Base-by-base conservation (phyloP, 2,113 vertebrate genomes). In the Nibea coibor region DNA sequence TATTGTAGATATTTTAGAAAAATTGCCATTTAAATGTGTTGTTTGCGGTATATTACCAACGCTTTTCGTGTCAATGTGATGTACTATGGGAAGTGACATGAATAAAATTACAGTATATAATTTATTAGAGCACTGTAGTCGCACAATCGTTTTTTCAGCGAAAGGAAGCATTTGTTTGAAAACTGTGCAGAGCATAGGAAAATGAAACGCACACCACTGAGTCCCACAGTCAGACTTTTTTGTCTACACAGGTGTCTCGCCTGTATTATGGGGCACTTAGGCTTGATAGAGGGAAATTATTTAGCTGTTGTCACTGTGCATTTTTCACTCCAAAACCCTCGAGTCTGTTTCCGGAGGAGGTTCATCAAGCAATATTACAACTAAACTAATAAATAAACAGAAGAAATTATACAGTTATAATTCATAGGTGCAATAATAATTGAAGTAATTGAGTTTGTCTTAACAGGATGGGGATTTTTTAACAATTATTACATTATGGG, bases 231-330 rank as follows among this genome's bases (percentile, higher is more conserved):
- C n/a, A 26, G n/a, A 53, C 35, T 72, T 56, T 77, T 66, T 62
- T 48, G 47, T 9, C 48, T 45, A 28, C 57, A 66, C 39, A 76
- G 75, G 63, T 77, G 66, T 71, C 79, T 58, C 22, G 53, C 43
- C 22, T 72, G 71, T 75, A 64, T 70, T 75, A 39, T 78, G 12
- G 78, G 50, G 50, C 80, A 76, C 65, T 81, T 70, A 61, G 50
- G 35, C 56, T 35, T 82, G 22, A 83, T 68, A 48, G 48, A 69
- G 51, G 43, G n/a, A 59, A 54, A 76, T 80, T 10, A 78, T 78
- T 68, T 56, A 72, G 50, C 56, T 57, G 35, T 26, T 78, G 45
- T 63, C 56, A 24, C 48, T 26, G 43, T 43, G 48, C 63, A 71
- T 67, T 72, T 81, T 68, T 81, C 67, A 61, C 48, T 56, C 19